Base-by-base conservation (phyloP, 2,113 vertebrate genomes). In the Salvelinus fontinalis region DNA sequence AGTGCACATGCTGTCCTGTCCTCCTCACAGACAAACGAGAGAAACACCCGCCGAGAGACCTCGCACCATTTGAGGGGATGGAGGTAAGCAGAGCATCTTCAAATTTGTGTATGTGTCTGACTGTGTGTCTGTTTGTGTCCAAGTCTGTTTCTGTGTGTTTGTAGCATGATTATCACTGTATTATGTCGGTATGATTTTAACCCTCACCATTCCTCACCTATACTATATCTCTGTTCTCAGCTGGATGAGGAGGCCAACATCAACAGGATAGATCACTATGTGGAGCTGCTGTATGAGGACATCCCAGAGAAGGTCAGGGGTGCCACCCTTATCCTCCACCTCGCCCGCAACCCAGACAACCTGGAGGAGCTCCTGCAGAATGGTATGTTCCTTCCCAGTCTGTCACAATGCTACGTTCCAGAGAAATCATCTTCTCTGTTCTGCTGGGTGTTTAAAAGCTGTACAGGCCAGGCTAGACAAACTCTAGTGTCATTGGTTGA, bases 261-360 rank as follows among this genome's bases (percentile, higher is more conserved):
- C 85, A 95, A 93, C 91, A 94, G 93, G 79, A 94, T 97, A 78
- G 96, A 98, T 70, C 94, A 96, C 67, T 98, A 97, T 60, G 95
- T 98, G 84, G 97, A 98, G 75, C 92, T 98, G 76, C 84, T 98
- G 34, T 97, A 98, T 29, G 97, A 99, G 83, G 96, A 98, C 76
- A 89, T 98, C 82, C 93, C 95, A 79, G 97, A 97, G 83, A 98
- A 98, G 76, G 95, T 96, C 79, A 89, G 94, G 27, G 96, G 96
- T 77, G 95, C 97, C 72, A 94, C 96, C 22, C 94, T 98, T 75
- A 95, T 98, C 83, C 85, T 98, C 48, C 95, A 97, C 71, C 93
- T 99, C 81, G 95, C 97, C 67, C 93, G 93, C 65, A 99, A 97
- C 83, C 94, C 96, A 0, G 95, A 97, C 89, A 98, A 98, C 87